A percentile compares a stretch with the other conserved stretches of the same genome.
Conservation (phyloP, 2,888 invertebrate species). For the Camponotus fellah region DNA sequence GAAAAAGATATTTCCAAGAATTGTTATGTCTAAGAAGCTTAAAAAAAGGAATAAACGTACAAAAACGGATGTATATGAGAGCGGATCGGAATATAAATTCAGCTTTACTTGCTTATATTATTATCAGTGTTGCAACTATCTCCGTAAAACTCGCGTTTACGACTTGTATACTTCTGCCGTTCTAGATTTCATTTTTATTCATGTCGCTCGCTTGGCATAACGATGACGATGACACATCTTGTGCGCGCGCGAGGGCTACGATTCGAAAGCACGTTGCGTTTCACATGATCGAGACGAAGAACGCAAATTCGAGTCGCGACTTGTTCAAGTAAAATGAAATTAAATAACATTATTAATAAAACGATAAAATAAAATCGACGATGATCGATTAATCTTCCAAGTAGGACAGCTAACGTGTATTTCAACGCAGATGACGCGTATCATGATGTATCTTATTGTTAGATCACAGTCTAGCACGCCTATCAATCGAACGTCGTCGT, state of each 20-base stretch:
- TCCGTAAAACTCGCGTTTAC: conserved; percentile 2
- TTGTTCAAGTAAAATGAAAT: neutral
- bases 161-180: neutral
- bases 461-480: conserved; percentile 36
- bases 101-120: conserved; percentile 6
- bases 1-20: neutral
- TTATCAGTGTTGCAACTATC: conserved; percentile 9
- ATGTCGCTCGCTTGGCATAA: conserved; percentile 15
- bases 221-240: conserved; percentile 26
- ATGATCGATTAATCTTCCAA: neutral
- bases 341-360: too few relatives aligned
- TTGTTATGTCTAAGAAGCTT: neutral
- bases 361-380: too few relatives aligned
- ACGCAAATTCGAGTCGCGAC: neutral
- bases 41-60: neutral
- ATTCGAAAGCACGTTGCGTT: neutral
- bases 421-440: conserved; percentile 23
- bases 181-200: conserved; percentile 30
- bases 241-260: neutral
- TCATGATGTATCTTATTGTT: conserved; percentile 12
- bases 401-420: conserved; percentile 32
- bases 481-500: conserved; percentile 23
- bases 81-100: neutral
- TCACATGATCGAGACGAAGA: neutral
- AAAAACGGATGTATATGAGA: neutral